These are phyloP conservation scores for Leucozona laternaria DNA, from an alignment of 2,888 invertebrate species.

Conservation along the genomic window DNA sequence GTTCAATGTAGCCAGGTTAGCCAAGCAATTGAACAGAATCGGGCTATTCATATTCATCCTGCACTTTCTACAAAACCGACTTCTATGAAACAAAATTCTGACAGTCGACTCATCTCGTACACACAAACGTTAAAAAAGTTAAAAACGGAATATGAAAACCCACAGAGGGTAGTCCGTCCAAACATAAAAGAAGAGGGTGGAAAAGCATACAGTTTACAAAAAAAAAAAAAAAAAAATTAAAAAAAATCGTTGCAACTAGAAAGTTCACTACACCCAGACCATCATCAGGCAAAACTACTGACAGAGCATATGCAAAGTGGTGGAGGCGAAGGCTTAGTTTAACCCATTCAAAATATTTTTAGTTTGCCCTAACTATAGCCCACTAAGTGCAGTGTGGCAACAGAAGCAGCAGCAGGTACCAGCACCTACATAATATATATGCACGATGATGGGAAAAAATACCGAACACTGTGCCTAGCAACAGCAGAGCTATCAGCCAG, in stretches of 20 bases:
- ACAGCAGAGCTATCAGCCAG: constrained; percentile 59
- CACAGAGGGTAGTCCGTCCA: constrained; percentile 34
- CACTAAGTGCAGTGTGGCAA: constrained; percentile 55
- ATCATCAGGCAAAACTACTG: constrained; percentile 45
- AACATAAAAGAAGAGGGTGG: constrained; percentile 14
- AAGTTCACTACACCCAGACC: constrained; percentile 69
- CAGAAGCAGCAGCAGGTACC: constrained; percentile 53
- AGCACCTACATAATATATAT: constrained; percentile 7
- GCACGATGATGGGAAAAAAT: constrained; percentile 34
- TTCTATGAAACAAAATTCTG: constrained; percentile 37
- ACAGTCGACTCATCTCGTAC: constrained; percentile 42
- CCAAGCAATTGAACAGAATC: constrained; percentile 55
- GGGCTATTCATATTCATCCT: constrained; percentile 40
- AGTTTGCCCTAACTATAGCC: constrained; percentile 67
- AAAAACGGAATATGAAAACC: constrained; percentile 65
- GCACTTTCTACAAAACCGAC: constrained; percentile 18
- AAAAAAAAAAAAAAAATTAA: constrained; percentile 11
- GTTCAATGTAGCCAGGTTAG: constrained; percentile 37
- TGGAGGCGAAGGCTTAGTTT: constrained; percentile 54
- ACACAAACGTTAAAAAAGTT: constrained; percentile 52
- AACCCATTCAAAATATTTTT: constrained; percentile 61
- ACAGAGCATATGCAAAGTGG: constrained; percentile 61
- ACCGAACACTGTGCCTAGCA: constrained; percentile 56
- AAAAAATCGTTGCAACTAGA: constrained; percentile 38
- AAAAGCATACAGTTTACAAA: neutral